Evolutionary conservation across 2,797 vertebrate species (phyloP), one percentile per base, ranked within the genome.

Genomic region (Ctenopoma multispine): DNA sequence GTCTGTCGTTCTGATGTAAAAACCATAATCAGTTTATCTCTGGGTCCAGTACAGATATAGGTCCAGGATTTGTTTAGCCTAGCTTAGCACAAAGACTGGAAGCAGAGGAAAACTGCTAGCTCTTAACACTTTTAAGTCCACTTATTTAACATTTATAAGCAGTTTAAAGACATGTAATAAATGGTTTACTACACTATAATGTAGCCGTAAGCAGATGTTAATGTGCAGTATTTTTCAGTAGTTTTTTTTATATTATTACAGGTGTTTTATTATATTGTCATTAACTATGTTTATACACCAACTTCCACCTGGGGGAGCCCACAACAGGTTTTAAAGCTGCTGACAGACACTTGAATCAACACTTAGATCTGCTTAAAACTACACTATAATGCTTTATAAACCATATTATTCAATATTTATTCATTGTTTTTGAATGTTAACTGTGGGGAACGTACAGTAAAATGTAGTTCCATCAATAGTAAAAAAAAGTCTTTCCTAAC

Each of bases 61-160:
- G 56, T 63, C 64, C 69, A 20, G 8, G 5, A 7, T 51, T 43
- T 20, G 9, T 36, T 68, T 41, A 71, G 47, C 46, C 18, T 62
- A 67, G 63, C 44, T 62, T 49, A 76, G 50, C 76, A 69, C 31
- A 64, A 56, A 65, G 14, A 56, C 38, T 29, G 61, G 31, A 59
- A 69, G 34, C 61, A 24, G 24, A 58, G 57, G 60, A 15, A 46
- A 46, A 21, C 40, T 59, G 10, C 4, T 34, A n/a, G 5, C 34
- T 2, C 1, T 11, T 36, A 56, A 13, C 5, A 40, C 20, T 21
- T 43, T 20, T 6, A 17, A 11, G 20, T 18, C 14, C 38, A 21
- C 20, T 5, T 18, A 12, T 12, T 44, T 29, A 44, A 40, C 40
- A n/a, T 59, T 15, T 4, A 14, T 31, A 20, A 56, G 27, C 65